Conservation (phyloP, 2,113 vertebrate species). For the Paramormyrops kingsleyae region DNA sequence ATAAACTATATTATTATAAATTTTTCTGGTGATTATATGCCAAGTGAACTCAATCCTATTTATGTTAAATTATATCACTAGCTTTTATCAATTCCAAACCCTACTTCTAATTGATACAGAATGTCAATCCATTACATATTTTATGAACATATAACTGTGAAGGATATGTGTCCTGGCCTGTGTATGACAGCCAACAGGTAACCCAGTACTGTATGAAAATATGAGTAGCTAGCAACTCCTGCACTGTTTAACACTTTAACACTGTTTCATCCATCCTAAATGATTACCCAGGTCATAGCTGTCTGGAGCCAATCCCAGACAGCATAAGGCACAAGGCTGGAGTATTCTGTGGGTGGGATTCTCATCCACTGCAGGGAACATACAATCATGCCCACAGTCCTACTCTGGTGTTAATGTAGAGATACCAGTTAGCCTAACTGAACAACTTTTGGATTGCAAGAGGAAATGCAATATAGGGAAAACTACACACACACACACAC, state of each 20-base stretch:
- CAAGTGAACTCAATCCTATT: neutral
- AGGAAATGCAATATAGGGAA: too few species aligned
- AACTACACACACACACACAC: too few species aligned
- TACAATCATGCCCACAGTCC: neutral
- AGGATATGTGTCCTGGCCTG: too few species aligned
- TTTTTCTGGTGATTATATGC: neutral
- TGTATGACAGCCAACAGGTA: neutral
- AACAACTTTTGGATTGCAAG: neutral
- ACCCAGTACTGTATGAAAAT: neutral
- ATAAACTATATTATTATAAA: neutral
- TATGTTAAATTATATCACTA: neutral
- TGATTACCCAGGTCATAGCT: neutral
- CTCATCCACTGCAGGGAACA: neutral
- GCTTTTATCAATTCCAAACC: neutral
- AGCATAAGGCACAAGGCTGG: neutral
- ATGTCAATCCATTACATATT: neutral
- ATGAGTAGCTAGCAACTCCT: neutral
- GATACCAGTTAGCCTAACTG: neutral
- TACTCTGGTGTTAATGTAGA: neutral
- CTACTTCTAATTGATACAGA: neutral
- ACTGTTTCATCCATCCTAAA: neutral
- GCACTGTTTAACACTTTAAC: neutral
- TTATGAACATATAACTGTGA: neutral
- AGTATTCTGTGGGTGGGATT: neutral
- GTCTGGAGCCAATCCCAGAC: neutral